Conservation (phyloP, 2,113 vertebrate species). For the Cephalopholis sonnerati region DNA sequence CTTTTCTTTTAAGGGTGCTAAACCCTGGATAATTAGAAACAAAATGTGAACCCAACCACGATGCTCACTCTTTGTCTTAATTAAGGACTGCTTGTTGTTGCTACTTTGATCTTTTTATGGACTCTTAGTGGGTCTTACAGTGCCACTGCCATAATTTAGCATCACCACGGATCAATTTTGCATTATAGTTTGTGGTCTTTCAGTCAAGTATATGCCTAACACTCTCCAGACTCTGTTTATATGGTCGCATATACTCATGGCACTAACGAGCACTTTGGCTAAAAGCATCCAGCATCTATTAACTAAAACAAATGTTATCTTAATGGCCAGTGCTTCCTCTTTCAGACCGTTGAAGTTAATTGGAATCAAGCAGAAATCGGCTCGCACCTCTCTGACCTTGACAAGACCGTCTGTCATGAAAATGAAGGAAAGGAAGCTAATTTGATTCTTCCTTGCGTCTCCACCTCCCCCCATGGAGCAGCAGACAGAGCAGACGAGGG, state of each 20-base stretch:
- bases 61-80: neutral
- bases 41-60: neutral
- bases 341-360: conserved; percentile 26
- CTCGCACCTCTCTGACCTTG: conserved; percentile 64
- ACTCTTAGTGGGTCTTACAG: neutral
- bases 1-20: neutral
- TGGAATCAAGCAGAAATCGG: conserved; percentile 13
- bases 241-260: neutral
- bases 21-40: neutral
- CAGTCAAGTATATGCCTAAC: neutral
- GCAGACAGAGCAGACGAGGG: conserved; percentile 62
- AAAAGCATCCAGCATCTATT: conserved; percentile 25
- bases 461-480: conserved; percentile 58
- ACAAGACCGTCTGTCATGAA: conserved; percentile 56
- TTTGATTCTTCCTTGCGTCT: conserved; percentile 61
- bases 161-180: neutral
- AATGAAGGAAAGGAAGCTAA: conserved; percentile 68
- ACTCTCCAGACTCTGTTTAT: neutral
- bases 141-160: neutral
- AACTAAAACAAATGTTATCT: neutral
- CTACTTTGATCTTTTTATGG: conserved; percentile 27
- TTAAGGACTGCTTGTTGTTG: conserved; percentile 12
- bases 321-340: conserved; percentile 2
- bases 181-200: neutral
- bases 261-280: conserved; percentile 1